Evolutionary conservation across 1,140 invertebrate genomes (phyloP).

Genomic region (Leptinotarsa undecemlineata): DNA sequence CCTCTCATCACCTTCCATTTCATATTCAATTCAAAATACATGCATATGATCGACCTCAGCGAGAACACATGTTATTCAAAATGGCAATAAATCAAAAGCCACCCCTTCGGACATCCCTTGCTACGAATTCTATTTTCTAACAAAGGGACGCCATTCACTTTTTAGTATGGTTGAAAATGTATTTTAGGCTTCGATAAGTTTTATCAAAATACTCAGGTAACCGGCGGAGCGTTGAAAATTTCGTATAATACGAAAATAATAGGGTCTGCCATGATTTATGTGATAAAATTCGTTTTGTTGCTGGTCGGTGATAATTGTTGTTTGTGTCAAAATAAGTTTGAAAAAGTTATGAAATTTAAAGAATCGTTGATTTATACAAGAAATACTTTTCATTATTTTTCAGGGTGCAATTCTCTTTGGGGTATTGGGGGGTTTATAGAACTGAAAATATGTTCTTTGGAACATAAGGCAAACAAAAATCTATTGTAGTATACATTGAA

Average conservation of each 20-base stretch:
- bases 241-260: conserved; percentile 14
- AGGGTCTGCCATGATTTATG: conserved; percentile 3
- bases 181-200: conserved; percentile 13
- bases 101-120: conserved; percentile 1
- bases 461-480: too few species aligned
- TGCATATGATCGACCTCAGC: background rate
- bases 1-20: background rate
- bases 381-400: too few species aligned
- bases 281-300: background rate
- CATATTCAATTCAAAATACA: background rate
- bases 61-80: conserved; percentile 14
- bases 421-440: too few species aligned
- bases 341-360: background rate
- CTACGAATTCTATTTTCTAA: background rate
- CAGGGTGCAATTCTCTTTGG: too few species aligned
- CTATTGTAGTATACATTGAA: too few species aligned
- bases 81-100: conserved; percentile 9
- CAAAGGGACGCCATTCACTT: conserved; percentile 4
- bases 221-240: conserved; percentile 17
- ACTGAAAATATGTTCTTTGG: too few species aligned
- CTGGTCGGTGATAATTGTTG: background rate
- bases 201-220: conserved; percentile 17
- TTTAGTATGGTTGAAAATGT: conserved; percentile 10
- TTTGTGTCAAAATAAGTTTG: background rate
- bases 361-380: background rate